These are phyloP conservation scores for Syritta pipiens DNA, from an alignment of 2,888 invertebrate species.

Conservation along the genomic window DNA sequence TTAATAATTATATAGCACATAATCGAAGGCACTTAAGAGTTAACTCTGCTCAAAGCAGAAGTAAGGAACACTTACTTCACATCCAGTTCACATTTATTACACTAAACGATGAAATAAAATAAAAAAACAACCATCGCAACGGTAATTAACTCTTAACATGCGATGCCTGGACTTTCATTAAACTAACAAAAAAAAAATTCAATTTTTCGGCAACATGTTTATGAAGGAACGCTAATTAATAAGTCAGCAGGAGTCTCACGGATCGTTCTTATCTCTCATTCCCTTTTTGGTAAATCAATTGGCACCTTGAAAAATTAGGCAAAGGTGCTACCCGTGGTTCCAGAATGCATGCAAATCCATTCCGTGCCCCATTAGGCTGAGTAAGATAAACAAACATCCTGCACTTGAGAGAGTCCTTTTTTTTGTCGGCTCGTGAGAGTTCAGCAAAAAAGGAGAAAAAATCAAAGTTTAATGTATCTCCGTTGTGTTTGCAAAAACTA, in stretches of 20 bases:
- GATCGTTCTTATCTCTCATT: constrained; percentile 18
- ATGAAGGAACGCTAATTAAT: constrained; percentile 59
- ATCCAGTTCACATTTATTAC: neutral
- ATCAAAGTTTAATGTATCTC: neutral
- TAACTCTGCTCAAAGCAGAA: no score
- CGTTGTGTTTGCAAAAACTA: constrained; percentile 29
- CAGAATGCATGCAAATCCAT: constrained; percentile 45
- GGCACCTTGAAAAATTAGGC: constrained; percentile 57
- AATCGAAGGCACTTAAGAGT: no score
- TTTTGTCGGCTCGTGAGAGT: constrained; percentile 44
- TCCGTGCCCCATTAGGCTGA: constrained; percentile 45
- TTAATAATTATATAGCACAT: no score
- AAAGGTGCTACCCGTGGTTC: constrained; percentile 13
- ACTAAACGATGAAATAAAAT: neutral
- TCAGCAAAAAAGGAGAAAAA: constrained; percentile 15
- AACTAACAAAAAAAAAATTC: no score
- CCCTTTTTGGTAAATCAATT: no score
- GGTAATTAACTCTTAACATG: constrained; percentile 39
- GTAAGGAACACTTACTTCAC: neutral
- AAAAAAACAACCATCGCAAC: neutral
- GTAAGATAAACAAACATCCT: constrained; percentile 60
- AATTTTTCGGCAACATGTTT: constrained; percentile 30
- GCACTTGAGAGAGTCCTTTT: constrained; percentile 19
- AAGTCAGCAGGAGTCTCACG: constrained; percentile 42
- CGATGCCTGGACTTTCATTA: constrained; percentile 19